Base-by-base conservation (phyloP, 2,888 invertebrate genomes). In the Antitype chi region DNA sequence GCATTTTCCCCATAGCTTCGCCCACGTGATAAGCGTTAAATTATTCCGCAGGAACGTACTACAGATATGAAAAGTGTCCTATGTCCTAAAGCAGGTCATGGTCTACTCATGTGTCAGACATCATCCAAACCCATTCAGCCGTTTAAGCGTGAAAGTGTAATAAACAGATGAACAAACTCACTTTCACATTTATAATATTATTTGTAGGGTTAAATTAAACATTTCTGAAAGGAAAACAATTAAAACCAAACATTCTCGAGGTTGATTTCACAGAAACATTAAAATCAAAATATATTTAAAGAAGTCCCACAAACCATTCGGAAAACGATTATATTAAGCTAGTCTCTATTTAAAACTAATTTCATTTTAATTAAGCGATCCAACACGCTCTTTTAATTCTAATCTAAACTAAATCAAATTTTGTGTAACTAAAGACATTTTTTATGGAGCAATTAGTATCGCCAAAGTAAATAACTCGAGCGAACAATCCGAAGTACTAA, bases 361-460 rank as follows among this genome's bases (percentile, higher is more conserved):
- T 59, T 32, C 17, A 60, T 67, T 72, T 47, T 66, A 20, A 69
- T 9, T 53, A 76, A 64, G 15, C 63, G n/a, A 73, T 72, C 52
- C 17, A 73, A 73, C 74, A 38, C 55, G 49, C 43, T 55, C 11
- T 59, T 78, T 62, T 28, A 70, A 78, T 66, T 20, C 15, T 3
- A 70, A 79, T 68, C 32, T 70, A 62, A 87, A 72, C 57, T 13
- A 64, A 75, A 52, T 63, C 66, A 81, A 83, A 74, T 78, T 67
- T 23, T 82, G 62, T 66, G 60, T 72, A 74, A 80, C 79, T 76
- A 84, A 88, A 70, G 55, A 77, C 66, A 80, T 73, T 72, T 87
- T 78, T 77, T 70, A 76, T 69, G 62, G 63, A 75, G 59, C 66
- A 80, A 87, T 87, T 80, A 82, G 68, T 76, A 73, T 72, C 63